phyloP scores from a whole-genome alignment of 2,797 vertebrate genomes.

The Typhlichthys subterraneus region DNA sequence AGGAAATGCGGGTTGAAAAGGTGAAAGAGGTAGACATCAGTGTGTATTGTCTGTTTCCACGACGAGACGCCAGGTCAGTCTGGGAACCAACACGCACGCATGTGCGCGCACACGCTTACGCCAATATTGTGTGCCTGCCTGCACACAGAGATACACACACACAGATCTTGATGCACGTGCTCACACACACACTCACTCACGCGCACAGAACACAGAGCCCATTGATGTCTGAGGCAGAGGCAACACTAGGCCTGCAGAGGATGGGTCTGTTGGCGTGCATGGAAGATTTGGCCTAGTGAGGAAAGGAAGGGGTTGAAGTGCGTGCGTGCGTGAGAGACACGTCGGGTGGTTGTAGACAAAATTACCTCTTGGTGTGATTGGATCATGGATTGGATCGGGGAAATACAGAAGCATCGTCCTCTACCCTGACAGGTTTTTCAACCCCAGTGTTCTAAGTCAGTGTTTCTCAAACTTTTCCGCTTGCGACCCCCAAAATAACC shows the following conservation, averaged over 20 bases:
- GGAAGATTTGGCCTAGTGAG: conserved; percentile 46
- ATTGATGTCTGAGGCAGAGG: conserved; percentile 58
- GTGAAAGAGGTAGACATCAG: conserved; percentile 51
- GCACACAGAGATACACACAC: background rate
- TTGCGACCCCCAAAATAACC: too few species aligned
- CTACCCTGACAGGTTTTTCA: too few species aligned
- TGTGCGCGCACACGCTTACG: background rate
- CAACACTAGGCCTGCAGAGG: conserved; percentile 68
- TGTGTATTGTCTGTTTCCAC: conserved; percentile 63
- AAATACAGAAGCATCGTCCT: too few species aligned
- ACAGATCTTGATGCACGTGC: background rate
- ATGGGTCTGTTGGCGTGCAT: conserved; percentile 55
- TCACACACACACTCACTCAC: conserved; percentile 16
- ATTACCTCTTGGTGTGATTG: background rate
- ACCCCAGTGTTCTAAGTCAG: too few species aligned
- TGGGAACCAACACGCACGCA: conserved; percentile 34
- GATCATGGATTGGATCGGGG: too few species aligned
- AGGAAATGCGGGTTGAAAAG: conserved; percentile 63
- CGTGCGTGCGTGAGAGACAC: background rate
- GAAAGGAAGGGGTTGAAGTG: conserved; percentile 31
- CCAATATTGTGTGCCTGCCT: background rate
- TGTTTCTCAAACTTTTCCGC: too few species aligned
- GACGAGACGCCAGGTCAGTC: conserved; percentile 67
- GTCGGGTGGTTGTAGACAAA: background rate
- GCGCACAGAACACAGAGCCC: conserved; percentile 29